Evolutionary conservation across 2,888 invertebrate genomes (phyloP), one percentile per base, ranked within the genome.

Genomic region (Cephus spinipes): DNA sequence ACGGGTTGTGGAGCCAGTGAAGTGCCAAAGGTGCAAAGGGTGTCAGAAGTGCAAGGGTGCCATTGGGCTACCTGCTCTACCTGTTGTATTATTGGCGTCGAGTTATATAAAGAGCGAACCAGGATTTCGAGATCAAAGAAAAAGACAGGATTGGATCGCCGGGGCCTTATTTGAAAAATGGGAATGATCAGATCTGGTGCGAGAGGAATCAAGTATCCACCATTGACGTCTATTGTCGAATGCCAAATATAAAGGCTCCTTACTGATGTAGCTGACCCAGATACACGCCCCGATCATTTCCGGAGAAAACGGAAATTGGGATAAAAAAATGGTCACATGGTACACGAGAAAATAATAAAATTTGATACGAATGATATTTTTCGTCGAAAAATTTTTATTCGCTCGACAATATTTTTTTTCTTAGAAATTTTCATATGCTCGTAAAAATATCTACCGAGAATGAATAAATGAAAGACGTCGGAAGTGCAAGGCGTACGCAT

Each of bases 1-100:
- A 55, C 55, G 55, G 55, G 55, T 55, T 55, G 2, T 55, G 23
- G 55, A 55, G 55, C 55, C 55, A 55, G 23, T 55, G 55, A 55
- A 55, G 55, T 55, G 55, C 55, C 23, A 55, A 55, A 55, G 55
- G 55, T 55, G 23, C 23, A 55, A 55, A 55, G 55, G 55, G 55
- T 55, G 55, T 55, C 55, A 76, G 71, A 71, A 79, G 81, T 79
- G 79, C 82, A 81, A 81, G 81, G 78, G 77, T 73, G 76, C 79
- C 75, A 76, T 74, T 73, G 15, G 32, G 15, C 89, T 90, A 91
- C 90, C 91, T 91, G 90, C 89, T 89, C 87, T 90, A 90, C 90
- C 90, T 90, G 90, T 88, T 86, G 83, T 85, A 80, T 81, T 78
- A 75, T 69, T 35, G 55, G 55, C 68, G 68, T 33, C 68, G 33